Base-by-base conservation (phyloP, 2,888 invertebrate genomes). In the Spisula subtruncata region DNA sequence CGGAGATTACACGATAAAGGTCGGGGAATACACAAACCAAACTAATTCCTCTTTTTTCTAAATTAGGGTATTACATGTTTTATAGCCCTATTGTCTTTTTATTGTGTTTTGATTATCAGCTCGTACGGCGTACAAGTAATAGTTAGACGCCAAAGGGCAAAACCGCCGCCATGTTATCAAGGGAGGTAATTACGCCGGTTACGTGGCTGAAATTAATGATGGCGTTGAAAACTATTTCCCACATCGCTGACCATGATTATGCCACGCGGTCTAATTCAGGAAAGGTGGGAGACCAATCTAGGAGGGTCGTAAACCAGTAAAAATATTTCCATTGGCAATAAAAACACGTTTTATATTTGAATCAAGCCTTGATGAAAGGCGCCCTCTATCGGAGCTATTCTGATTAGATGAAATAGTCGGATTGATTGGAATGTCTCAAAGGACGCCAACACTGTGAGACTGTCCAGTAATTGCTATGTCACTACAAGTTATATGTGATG, bases 181-280 rank as follows among this genome's bases (percentile, higher is more conserved):
- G 90, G 90, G 90, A 90, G 87, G 89, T 91, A 89, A 91, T 91
- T 92, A 86, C 54, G 54, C 51, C 60, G 48, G 86, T 92, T 91
- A 91, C 88, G 87, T 90, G 85, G 48, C 83, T 82, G 81, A 60
- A 60, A 66, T 87, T 92, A 92, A 90, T 89, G 90, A 90, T 81
- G 71, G 83, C 60, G 89, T 86, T 89, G 90, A 90, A 85, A 82
- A 71, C 79, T 75, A 83, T 81, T 91, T 89, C 88, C 89, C 88
- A 88, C 46, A 79, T 85, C 51, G 48, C 79, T 79, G 85, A 71
- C 79, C 85, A 75, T 41, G 54, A 85, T 85, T 85, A 75, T 56
- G 80, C 32, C 32, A 0, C 14, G 29, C 25, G 56, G 75, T 56
- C 80, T 51, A 80, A 85, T 85, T 85, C 85, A 56, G 51, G 18